A percentile compares a stretch with the other conserved stretches of the same genome.
Evolutionary conservation across 2,888 invertebrate species (phyloP).

Genomic region (Endomychus coccineus): DNA sequence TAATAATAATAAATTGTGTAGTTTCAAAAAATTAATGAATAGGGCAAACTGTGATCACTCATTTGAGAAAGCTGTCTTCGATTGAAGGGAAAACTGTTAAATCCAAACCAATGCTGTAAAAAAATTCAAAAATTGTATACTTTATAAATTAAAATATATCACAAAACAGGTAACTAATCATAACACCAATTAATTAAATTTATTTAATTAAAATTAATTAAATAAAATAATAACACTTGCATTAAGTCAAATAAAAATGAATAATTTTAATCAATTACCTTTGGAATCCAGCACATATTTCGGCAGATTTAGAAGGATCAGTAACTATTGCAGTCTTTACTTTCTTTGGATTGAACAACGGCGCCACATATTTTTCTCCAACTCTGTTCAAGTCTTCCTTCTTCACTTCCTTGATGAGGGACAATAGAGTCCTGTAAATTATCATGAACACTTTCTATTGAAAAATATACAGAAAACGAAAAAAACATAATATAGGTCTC

Average conservation of each 20-base stretch:
- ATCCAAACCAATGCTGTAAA: slow-evolving; percentile 52
- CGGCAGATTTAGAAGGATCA: slow-evolving; percentile 66
- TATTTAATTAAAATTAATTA: slow-evolving; percentile 2
- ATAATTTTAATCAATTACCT: no score
- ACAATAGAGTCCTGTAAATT: slow-evolving; percentile 54
- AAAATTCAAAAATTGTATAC: slow-evolving; percentile 14
- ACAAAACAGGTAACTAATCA: no score
- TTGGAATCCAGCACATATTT: slow-evolving; percentile 58
- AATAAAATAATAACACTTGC: neutral
- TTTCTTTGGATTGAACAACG: slow-evolving; percentile 55
- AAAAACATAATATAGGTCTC: neutral
- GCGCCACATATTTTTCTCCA: slow-evolving; percentile 62
- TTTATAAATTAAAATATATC: neutral
- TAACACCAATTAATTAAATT: slow-evolving; percentile 4
- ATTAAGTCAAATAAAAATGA: slow-evolving; percentile 13
- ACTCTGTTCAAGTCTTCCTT: slow-evolving; percentile 56
- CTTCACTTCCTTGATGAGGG: slow-evolving; percentile 58
- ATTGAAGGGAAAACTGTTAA: slow-evolving; percentile 53
- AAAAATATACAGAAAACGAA: neutral
- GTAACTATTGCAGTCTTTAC: slow-evolving; percentile 67
- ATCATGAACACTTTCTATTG: slow-evolving; percentile 13
- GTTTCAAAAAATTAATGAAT: no score
- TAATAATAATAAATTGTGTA: no score
- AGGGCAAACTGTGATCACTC: no score
- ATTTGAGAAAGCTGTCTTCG: slow-evolving; percentile 46